Percentiles rank a stretch among this genome's conserved stretches.
These are phyloP conservation scores for Tachuris rubrigastra DNA, from an alignment of 2,113 vertebrate species.

Conservation along the genomic window DNA sequence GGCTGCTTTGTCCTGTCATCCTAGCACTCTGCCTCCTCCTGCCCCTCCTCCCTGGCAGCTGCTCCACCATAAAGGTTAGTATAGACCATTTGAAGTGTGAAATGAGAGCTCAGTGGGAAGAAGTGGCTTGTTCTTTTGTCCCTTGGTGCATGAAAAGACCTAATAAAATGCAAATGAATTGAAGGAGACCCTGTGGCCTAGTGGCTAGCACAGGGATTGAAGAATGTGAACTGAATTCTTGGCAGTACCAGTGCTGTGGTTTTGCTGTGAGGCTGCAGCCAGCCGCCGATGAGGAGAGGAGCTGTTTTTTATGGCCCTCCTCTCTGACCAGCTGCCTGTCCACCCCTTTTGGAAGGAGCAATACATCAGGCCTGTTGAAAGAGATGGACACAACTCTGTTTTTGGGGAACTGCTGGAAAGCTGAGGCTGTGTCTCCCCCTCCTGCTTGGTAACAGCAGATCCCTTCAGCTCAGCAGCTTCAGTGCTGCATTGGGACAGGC, in stretches of 20 bases:
- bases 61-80: conserved; percentile 42
- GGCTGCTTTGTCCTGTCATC: not conserved
- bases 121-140: conserved; percentile 62
- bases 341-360: not conserved
- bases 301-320: not conserved
- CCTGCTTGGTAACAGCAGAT: conserved; percentile 21
- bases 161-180: conserved; percentile 64
- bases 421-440: conserved; percentile 59
- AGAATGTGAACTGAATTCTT: conserved; percentile 10
- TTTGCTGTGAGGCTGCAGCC: conserved; percentile 1
- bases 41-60: conserved; percentile 16
- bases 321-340: not conserved
- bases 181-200: conserved; percentile 43
- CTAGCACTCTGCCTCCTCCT: not conserved
- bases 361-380: not conserved
- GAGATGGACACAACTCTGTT: not conserved
- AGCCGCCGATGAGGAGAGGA: not conserved
- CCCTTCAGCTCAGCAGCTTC: not conserved
- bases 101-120: conserved; percentile 57
- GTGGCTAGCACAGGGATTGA: conserved; percentile 25
- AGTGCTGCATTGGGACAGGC: not conserved
- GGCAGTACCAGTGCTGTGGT: not conserved
- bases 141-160: conserved; percentile 39
- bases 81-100: conserved; percentile 57
- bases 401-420: not conserved